Evolutionary conservation across 2,797 vertebrate species (phyloP), one percentile per base, ranked within the genome.

Genomic region (Scolopax rusticola): DNA sequence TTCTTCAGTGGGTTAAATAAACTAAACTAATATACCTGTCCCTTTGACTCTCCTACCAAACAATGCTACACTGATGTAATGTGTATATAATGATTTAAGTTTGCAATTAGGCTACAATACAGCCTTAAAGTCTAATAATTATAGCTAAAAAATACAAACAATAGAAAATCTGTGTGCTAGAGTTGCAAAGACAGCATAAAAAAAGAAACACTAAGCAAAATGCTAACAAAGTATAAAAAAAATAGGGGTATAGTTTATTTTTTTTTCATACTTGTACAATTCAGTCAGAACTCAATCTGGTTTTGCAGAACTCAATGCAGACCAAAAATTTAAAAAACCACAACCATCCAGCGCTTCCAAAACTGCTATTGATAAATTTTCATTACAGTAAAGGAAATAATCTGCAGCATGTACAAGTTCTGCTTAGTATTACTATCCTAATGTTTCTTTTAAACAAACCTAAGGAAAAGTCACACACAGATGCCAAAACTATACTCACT

Each of bases 401-500:
- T 38, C 27, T 43, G 11, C 30, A 67, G 7, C 20, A 41, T 1
- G 1, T 41, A n/a, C 2, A 53, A 38, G 6, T 33, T 76, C 45
- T 79, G 27, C 13, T 75, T 61, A 83, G 32, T 48, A 65, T 40
- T 21, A 45, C 27, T 65, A 47, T 33, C 15, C 12, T 41, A 67
- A 68, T 32, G n/a, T 57, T 71, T 47, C 28, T 73, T 57, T 33
- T 45, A 48, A 57, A 61, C 8, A 94, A 88, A 40, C 6, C 5
- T 40, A 88, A 80, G 28, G 47, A 54, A 68, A 78, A 14, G 4
- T 32, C 56, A 30, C 15, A 71, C 18, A 43, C 11, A 32, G 7
- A n/a, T 28, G 28, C 32, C 74, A 87, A 32, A 69, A 73, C 41
- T 40, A 53, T 81, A 97, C 99, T 94, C 97, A 99, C 99, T 98